Base-by-base conservation (phyloP, 2,797 vertebrate species). In the Pangasius mekongensis region DNA sequence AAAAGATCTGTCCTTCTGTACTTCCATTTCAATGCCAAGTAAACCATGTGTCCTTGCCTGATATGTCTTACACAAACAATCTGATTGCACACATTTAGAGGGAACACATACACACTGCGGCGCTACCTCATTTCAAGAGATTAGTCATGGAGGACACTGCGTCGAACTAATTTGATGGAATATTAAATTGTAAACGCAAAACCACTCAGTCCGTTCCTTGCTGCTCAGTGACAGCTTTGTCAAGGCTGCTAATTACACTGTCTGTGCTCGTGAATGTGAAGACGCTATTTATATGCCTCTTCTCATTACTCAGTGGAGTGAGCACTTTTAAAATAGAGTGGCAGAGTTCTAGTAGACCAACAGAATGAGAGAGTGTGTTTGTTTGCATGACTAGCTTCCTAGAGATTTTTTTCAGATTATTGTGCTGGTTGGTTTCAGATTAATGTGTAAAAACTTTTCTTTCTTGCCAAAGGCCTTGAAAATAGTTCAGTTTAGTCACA, bases 161-260 rank as follows among this genome's bases (percentile, higher is more conserved):
- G 84, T 87, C 87, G 87, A 87, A 67, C 87, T 93, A 93, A 93
- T 94, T 94, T 94, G 92, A 94, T 91, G 85, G 90, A 60, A 87
- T 89, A 93, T 91, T 47, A 91, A 91, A 92, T 91, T 91, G 86
- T 89, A 83, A 91, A 90, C 47, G 91, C 85, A 88, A 90, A 90
- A 89, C 62, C 89, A 54, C 91, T 92, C 90, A 62, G 87, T 89
- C 80, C 52, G 5, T 90, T 90, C 89, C 81, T 74, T 3, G 39
- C 88, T 80, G 91, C 39, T 47, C 84, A 33, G 58, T 88, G 88
- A 92, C 92, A 91, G 89, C 90, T 91, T 88, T 13, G 88, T 91
- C 91, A 90, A 91, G 91, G 90, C 92, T 47, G n/a, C 88, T 94
- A 94, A 95, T 95, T 92, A 90, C 92, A 92, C 93, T 93, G 91